These are phyloP conservation scores for Cosmia trapezina DNA, from an alignment of 2,888 invertebrate species.

Conservation along the genomic window DNA sequence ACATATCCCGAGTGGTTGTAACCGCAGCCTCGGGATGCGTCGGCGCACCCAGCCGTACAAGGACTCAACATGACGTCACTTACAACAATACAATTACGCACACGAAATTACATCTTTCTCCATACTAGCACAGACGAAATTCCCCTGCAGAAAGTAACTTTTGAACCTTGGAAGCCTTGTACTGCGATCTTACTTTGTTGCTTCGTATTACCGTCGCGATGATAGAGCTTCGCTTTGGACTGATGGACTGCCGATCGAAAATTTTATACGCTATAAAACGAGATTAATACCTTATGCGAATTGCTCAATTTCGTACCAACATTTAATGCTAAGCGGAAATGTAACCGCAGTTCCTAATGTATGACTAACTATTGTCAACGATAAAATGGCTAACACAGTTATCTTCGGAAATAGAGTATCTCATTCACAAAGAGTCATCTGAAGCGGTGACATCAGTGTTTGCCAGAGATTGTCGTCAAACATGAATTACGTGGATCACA, in stretches of 20 bases:
- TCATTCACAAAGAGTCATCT: constrained; percentile 50
- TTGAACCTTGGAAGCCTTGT: constrained; percentile 64
- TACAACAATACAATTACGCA: constrained; percentile 72
- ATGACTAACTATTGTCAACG: constrained; percentile 55
- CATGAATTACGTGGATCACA: constrained; percentile 65
- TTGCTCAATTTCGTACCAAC: constrained; percentile 45
- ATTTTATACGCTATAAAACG: constrained; percentile 62
- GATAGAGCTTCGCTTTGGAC: constrained; percentile 62
- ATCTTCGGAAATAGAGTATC: constrained; percentile 55
- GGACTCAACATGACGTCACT: constrained; percentile 84
- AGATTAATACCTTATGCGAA: constrained; percentile 49
- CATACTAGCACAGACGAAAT: constrained; percentile 64
- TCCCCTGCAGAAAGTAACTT: constrained; percentile 54
- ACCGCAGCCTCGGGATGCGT: constrained; percentile 85
- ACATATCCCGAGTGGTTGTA: constrained; percentile 86
- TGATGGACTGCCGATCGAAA: constrained; percentile 66
- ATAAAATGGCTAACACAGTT: constrained; percentile 52
- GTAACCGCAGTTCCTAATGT: constrained; percentile 57
- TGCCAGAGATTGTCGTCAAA: constrained; percentile 64
- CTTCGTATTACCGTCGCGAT: constrained; percentile 52
- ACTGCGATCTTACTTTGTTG: constrained; percentile 69
- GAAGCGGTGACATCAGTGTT: constrained; percentile 72
- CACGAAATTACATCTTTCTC: constrained; percentile 67
- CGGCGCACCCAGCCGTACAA: constrained; percentile 86
- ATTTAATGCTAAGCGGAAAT: constrained; percentile 55